Conservation (phyloP, 2,888 invertebrate species). For the Trissoscelio sp. region DNA sequence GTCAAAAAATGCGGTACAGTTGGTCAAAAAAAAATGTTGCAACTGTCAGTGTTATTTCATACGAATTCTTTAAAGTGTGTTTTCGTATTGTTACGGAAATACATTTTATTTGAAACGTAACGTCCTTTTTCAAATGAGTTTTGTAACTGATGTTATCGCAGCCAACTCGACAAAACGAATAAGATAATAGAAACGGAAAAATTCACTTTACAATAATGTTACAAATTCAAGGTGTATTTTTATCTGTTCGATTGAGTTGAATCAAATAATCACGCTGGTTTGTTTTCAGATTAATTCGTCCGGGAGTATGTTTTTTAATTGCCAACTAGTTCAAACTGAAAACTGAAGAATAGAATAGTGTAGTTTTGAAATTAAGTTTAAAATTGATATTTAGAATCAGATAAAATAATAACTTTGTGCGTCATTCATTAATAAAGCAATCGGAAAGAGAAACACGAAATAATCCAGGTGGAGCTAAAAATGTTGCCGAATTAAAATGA, state of each 20-base stretch:
- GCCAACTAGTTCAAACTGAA: not conserved
- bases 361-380: not conserved
- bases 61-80: not conserved
- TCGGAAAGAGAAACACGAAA: not conserved
- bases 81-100: not conserved
- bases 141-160: slow-evolving; percentile 3
- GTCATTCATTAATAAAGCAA: too few species aligned
- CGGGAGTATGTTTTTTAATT: not conserved
- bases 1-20: not conserved
- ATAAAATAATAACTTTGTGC: too few species aligned
- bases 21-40: not conserved
- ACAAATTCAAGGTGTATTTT: not conserved
- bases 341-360: not conserved
- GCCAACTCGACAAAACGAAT: not conserved
- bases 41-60: not conserved
- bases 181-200: slow-evolving; percentile 5
- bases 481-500: not conserved
- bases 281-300: slow-evolving; percentile 15
- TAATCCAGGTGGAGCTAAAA: not conserved
- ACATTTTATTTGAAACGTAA: slow-evolving; percentile 3
- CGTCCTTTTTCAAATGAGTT: slow-evolving; percentile 3
- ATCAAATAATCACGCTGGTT: slow-evolving; percentile 3
- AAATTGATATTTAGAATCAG: not conserved
- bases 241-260: slow-evolving; percentile 1
- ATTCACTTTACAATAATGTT: slow-evolving; percentile 6